These are phyloP conservation scores for Hydropotes inermis DNA, from an alignment of 2,113 vertebrate species.

Conservation along the genomic window DNA sequence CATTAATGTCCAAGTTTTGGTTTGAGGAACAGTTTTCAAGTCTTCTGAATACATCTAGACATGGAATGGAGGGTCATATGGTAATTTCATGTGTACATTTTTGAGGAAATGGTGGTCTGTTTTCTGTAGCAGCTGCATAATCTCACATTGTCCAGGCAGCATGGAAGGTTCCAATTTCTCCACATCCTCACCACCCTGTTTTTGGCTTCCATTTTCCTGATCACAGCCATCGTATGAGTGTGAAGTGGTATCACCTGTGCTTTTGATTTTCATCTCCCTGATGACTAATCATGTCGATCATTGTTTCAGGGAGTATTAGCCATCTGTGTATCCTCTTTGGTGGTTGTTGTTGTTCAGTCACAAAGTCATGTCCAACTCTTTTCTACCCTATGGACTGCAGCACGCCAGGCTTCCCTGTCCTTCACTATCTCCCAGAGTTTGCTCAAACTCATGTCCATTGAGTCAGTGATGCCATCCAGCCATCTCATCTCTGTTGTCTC, in stretches of 20 bases:
- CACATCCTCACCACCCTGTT: background rate
- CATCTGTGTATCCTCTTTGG: background rate
- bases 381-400: background rate
- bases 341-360: background rate
- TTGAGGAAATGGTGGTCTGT: no score
- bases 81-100: background rate
- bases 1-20: background rate
- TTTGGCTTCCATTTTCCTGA: background rate
- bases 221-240: background rate
- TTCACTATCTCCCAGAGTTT: background rate
- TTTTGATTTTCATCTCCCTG: background rate
- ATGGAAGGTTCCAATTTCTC: accelerated
- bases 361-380: accelerated
- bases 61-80: background rate
- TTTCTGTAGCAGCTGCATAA: background rate
- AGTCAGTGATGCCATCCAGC: background rate
- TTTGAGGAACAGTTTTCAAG: background rate
- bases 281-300: no score
- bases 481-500: background rate
- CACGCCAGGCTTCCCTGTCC: background rate
- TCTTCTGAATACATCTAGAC: background rate
- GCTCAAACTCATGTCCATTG: background rate
- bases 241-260: background rate
- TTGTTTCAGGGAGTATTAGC: background rate
- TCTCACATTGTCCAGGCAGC: background rate